phyloP scores from a whole-genome alignment of 2,113 vertebrate genomes.

The Antechinus stuartii region DNA sequence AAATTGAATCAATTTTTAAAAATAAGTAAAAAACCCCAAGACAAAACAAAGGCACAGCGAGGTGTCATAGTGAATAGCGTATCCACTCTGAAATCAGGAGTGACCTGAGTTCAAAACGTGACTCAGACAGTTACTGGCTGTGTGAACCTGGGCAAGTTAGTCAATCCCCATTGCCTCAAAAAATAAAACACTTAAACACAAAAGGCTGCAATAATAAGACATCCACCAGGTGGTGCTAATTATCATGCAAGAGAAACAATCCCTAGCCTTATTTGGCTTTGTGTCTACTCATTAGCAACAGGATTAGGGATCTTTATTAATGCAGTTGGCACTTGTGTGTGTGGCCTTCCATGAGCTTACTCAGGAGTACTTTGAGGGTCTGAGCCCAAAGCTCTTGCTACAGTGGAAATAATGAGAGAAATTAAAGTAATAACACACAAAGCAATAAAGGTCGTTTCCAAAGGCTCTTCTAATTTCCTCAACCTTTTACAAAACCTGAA shows the following conservation, averaged over 20 bases:
- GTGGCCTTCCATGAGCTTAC: background rate
- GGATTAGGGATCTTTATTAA: background rate
- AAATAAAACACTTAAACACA: background rate
- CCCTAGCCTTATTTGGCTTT: background rate
- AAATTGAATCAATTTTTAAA: background rate
- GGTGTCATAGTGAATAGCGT: background rate
- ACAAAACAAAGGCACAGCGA: background rate
- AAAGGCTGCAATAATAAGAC: background rate
- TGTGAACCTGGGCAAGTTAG: background rate
- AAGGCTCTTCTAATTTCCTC: background rate
- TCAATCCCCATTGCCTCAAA: background rate
- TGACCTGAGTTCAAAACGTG: background rate
- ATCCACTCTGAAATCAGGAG: background rate
- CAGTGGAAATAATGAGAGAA: background rate
- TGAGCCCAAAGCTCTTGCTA: background rate
- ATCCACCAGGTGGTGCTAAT: background rate
- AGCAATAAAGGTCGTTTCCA: background rate
- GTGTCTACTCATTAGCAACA: background rate
- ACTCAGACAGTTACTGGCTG: background rate
- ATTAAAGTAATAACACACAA: background rate
- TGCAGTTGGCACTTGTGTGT: background rate
- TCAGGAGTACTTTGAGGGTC: background rate
- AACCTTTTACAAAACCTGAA: background rate
- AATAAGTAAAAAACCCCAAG: background rate
- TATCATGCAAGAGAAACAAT: background rate